Evolutionary conservation across 2,888 invertebrate species (phyloP).

Genomic region (Agrotis exclamationis): DNA sequence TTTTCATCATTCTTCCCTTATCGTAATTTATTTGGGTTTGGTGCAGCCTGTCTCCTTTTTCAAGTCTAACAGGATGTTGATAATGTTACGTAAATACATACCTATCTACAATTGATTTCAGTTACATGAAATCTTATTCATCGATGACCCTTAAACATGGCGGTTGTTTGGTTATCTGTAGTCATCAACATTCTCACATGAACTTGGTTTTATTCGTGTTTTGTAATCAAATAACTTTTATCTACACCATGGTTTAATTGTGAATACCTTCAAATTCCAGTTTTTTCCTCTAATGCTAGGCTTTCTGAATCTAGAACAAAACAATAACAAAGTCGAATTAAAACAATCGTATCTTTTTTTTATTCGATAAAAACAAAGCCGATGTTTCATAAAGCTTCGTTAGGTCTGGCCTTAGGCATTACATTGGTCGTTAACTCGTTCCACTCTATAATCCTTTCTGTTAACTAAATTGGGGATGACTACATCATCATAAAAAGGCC

Average conservation of each 20-base stretch:
- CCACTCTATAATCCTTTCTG: conserved; percentile 43
- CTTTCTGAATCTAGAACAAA: conserved; percentile 24
- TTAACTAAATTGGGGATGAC: conserved; percentile 6
- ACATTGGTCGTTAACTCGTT: conserved; percentile 39
- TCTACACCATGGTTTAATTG: neutral
- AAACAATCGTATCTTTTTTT: conserved; percentile 23
- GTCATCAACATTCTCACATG: neutral
- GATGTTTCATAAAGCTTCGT: conserved; percentile 51
- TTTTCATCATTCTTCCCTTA: no score
- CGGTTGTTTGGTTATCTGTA: neutral
- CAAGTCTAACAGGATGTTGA: no score
- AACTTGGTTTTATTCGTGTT: neutral
- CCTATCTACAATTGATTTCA: neutral
- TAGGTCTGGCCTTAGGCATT: conserved; percentile 57
- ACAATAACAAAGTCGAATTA: conserved; percentile 34
- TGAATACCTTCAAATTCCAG: neutral
- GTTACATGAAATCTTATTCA: neutral
- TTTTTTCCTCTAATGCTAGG: neutral
- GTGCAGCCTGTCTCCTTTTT: no score
- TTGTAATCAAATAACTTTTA: neutral
- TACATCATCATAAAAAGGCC: conserved; percentile 4
- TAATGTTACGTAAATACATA: no score
- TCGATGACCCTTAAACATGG: neutral
- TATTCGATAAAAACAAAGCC: conserved; percentile 53
- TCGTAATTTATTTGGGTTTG: no score